Conservation (phyloP, 2,113 vertebrate species). For the Pygoscelis antarcticus region DNA sequence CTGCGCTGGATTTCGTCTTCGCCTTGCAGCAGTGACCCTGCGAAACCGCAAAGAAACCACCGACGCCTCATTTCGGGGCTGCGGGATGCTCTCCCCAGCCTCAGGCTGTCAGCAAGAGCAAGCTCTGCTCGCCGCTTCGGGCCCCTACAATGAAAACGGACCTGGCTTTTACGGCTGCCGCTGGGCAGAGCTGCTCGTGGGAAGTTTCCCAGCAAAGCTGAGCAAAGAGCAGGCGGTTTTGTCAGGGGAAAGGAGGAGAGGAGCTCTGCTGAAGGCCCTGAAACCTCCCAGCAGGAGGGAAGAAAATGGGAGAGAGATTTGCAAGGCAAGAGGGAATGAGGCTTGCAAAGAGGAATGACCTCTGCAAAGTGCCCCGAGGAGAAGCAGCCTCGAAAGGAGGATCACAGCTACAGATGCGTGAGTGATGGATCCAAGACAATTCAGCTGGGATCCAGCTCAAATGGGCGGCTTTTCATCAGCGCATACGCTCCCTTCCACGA, state of each 20-base stretch:
- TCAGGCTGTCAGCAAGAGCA: not conserved
- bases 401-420: not conserved
- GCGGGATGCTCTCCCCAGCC: not conserved
- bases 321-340: not conserved
- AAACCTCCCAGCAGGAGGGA: not conserved
- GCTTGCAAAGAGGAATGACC: not conserved
- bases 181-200: not conserved
- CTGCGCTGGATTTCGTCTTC: not conserved
- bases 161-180: not conserved
- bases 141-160: not conserved
- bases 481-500: not conserved
- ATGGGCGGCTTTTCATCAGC: not conserved
- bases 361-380: not conserved
- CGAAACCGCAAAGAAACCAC: constrained; percentile 20
- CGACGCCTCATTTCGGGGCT: not conserved
- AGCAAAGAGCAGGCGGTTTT: not conserved
- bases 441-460: not conserved
- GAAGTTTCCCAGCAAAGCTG: not conserved
- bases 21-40: not conserved
- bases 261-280: not conserved
- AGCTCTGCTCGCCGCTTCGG: not conserved
- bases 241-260: not conserved
- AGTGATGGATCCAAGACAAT: not conserved
- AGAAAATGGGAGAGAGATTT: not conserved
- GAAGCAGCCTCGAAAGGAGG: constrained; percentile 11